Conservation (phyloP, 1,140 invertebrate genomes). For the Reticulitermes speratus region DNA sequence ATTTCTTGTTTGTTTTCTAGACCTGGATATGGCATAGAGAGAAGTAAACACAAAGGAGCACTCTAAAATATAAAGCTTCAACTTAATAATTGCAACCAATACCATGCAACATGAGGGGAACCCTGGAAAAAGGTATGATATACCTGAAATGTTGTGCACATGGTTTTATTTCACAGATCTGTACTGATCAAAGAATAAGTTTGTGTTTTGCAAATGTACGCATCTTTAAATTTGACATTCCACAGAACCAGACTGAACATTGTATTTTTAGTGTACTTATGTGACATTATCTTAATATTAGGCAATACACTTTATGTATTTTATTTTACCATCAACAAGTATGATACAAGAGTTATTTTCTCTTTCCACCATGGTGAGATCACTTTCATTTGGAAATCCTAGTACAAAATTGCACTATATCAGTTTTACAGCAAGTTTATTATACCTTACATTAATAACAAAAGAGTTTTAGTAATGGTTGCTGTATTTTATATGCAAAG, state of each 20-base stretch:
- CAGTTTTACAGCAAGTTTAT: not conserved
- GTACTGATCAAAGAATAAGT: not conserved
- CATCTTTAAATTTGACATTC: not conserved
- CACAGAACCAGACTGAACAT: not conserved
- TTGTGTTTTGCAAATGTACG: not conserved
- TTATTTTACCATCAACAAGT: conserved; percentile 14
- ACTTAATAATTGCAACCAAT: no score
- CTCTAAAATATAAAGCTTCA: no score
- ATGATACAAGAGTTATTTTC: not conserved
- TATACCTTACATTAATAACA: conserved; percentile 7
- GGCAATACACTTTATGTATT: conserved; percentile 7
- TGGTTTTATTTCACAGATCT: not conserved
- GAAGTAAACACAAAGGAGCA: no score
- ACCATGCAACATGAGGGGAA: no score
- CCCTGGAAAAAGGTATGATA: no score
- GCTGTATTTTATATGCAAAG: conserved; percentile 1
- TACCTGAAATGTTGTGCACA: not conserved
- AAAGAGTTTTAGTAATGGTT: not conserved
- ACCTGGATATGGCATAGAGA: no score
- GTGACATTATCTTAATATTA: not conserved
- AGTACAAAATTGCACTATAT: conserved; percentile 14
- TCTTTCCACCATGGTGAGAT: not conserved
- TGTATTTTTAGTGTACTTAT: not conserved
- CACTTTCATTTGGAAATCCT: not conserved
- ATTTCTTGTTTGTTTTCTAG: no score